Percentiles rank a stretch among this genome's conserved stretches.
Evolutionary conservation across 1,140 invertebrate genomes (phyloP).

Genomic region (Cecropterus lyciades): DNA sequence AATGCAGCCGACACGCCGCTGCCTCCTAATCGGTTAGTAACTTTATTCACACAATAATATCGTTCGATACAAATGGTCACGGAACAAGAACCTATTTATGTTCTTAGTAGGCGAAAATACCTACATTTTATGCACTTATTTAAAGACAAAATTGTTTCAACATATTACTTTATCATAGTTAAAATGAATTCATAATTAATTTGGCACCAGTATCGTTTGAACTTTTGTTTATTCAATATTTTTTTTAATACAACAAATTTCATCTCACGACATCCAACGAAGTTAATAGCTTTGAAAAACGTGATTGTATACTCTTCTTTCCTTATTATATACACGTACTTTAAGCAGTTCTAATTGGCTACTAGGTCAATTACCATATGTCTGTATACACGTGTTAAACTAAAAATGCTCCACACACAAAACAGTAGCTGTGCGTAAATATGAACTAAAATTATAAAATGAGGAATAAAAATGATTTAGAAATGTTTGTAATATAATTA

Average conservation of each 20-base stretch:
- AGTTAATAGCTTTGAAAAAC: background rate
- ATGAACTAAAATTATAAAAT: slow-evolving; percentile 9
- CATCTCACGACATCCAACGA: too few relatives aligned
- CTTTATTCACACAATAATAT: too few relatives aligned
- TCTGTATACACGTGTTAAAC: background rate
- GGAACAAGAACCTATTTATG: too few relatives aligned
- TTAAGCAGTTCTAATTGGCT: background rate
- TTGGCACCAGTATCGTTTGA: too few relatives aligned
- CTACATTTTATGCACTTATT: too few relatives aligned
- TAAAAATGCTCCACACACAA: slow-evolving; percentile 3
- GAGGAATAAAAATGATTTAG: background rate
- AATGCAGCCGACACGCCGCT: too few relatives aligned
- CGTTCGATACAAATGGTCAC: too few relatives aligned
- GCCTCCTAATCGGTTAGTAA: too few relatives aligned
- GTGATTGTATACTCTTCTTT: background rate
- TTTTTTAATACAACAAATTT: slow-evolving; percentile 1
- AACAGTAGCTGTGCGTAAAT: background rate
- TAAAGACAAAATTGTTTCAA: too few relatives aligned
- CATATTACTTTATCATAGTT: too few relatives aligned
- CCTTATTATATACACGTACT: background rate
- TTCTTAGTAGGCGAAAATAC: too few relatives aligned
- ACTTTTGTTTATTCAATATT: background rate
- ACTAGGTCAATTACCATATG: slow-evolving; percentile 11
- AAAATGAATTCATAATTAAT: too few relatives aligned
- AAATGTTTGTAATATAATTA: background rate